These are phyloP conservation scores for human DNA, from an alignment of 2,113 vertebrate species.

Conservation along the genomic window GRCh38 chr3:77377001-77377500, in stretches of 20 bases:
- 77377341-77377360: neutral
- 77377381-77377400: neutral
- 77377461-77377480: neutral
- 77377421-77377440: neutral
- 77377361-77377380: neutral
- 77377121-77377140: neutral
- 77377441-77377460: neutral
- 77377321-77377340: neutral
- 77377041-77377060: conserved; percentile 57
- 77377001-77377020: neutral
- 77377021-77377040: neutral
- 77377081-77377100: neutral
- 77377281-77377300: neutral
- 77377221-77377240: neutral
- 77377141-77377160: neutral
- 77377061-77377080: conserved; percentile 55
- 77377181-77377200: neutral
- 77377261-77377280: neutral
- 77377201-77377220: neutral
- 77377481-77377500: neutral
- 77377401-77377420: neutral
- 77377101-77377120: neutral
- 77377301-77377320: neutral
- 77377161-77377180: neutral
- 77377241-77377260: neutral